Percentiles rank a stretch among this genome's conserved stretches.
phyloP scores from a whole-genome alignment of 2,888 invertebrate species.

The Philereme transversata region DNA sequence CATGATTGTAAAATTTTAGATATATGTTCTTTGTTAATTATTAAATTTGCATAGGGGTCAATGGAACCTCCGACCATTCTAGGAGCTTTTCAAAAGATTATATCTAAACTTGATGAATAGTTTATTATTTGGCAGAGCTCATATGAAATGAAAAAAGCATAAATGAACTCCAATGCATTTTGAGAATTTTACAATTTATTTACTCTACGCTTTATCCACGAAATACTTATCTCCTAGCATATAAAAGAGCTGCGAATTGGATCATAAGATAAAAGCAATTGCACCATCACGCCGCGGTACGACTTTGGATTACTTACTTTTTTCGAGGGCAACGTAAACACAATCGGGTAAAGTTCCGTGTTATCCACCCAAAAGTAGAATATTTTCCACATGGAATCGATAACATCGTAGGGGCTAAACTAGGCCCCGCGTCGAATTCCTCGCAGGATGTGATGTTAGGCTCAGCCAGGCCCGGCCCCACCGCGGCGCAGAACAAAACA shows the following conservation, averaged over 20 bases:
- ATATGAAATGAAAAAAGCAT: neutral
- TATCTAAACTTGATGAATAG: neutral
- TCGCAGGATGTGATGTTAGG: conserved; percentile 62
- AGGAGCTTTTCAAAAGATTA: too few relatives aligned
- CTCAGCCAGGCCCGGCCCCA: conserved; percentile 26
- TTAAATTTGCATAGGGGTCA: neutral
- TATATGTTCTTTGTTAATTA: conserved; percentile 21
- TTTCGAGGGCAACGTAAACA: conserved; percentile 59
- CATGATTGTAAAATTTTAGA: conserved; percentile 10
- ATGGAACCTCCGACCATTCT: too few relatives aligned
- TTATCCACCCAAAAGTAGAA: conserved; percentile 69
- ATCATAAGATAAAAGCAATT: conserved; percentile 8
- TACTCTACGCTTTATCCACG: too few relatives aligned
- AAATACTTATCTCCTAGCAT: too few relatives aligned
- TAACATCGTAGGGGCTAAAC: conserved; percentile 59
- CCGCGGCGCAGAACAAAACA: conserved; percentile 50
- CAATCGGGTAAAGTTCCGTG: conserved; percentile 60
- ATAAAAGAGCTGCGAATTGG: neutral
- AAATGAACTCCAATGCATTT: too few relatives aligned
- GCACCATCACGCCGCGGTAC: neutral
- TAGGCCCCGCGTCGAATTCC: conserved; percentile 61
- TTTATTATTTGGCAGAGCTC: neutral
- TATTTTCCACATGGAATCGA: conserved; percentile 70
- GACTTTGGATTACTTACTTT: conserved; percentile 48
- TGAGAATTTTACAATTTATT: too few relatives aligned